Evolutionary conservation across 2,888 invertebrate species (phyloP), one percentile per base, ranked within the genome.

Genomic region (Maniola hyperantus): DNA sequence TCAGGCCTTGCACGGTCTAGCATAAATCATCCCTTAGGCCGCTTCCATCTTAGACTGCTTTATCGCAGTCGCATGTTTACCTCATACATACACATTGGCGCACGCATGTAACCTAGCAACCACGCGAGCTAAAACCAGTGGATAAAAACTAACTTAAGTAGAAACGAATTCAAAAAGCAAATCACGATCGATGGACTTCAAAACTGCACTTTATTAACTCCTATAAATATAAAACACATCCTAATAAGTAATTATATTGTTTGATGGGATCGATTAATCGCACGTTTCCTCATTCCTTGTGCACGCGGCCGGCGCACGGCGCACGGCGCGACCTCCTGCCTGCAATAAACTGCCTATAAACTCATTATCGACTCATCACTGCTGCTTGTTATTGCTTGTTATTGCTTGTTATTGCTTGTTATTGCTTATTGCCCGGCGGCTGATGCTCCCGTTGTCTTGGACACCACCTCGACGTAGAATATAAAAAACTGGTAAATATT

Each of bases 351-450:
- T 39, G 64, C 64, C 50, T 36, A 7, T 58, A 50, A 61, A 58
- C 65, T 71, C 61, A 69, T 71, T 69, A 71, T 44, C 18, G 34
- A 39, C 46, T 68, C 20, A 18, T 58, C 57, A 18, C 39, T 60
- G 20, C 2, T 46, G 46, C 42, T 42, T 10, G 39, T 39, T 39
- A 39, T 18, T 48, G 48, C 18, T 10, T 15, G 18, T 48, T 48
- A 46, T 15, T 44, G 44, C 46, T 5, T 15, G 46, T n/a, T 46
- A 15, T 46, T n/a, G 46, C 46, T 15, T 15, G 46, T 20, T 50
- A 68, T 68, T 69, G 48, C 65, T 53, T 59, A 44, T 54, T 46
- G 46, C 54, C 26, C n/a, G 46, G 10, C 34, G 60, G 6, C 50
- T 5, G 50, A 20, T 5, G 20, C 20, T 11, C 7, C 10, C n/a